phyloP scores from a whole-genome alignment of 1,140 invertebrate species.

The Choristoneura fumiferana region DNA sequence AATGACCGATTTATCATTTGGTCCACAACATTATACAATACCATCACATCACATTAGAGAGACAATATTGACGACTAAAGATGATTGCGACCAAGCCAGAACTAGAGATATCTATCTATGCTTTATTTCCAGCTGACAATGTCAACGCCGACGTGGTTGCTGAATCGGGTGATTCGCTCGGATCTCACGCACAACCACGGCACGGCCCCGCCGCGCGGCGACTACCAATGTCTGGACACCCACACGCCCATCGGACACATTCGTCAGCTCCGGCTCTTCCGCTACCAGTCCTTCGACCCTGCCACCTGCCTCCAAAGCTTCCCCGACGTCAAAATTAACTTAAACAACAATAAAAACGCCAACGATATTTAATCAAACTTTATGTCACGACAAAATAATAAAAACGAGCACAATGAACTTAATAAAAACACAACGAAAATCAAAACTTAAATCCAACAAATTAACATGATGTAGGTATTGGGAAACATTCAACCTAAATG shows the following conservation, averaged over 20 bases:
- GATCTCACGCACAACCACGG: slow-evolving; percentile 65
- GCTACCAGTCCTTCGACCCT: slow-evolving; percentile 63
- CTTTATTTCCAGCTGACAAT: slow-evolving; percentile 54
- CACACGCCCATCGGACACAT: slow-evolving; percentile 70
- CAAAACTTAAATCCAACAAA: slow-evolving; percentile 18
- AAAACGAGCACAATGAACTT: slow-evolving; percentile 13
- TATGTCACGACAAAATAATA: slow-evolving; percentile 17
- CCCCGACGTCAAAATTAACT: slow-evolving; percentile 35
- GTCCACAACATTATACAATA: too few species aligned
- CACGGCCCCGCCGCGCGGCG: slow-evolving; percentile 59
- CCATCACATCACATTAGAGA: too few species aligned
- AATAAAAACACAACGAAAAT: slow-evolving; percentile 4
- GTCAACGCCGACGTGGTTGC: slow-evolving; percentile 49
- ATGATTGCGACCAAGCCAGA: too few species aligned
- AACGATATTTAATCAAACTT: slow-evolving; percentile 34
- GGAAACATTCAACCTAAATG: too few species aligned
- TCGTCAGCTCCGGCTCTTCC: slow-evolving; percentile 50
- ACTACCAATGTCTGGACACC: slow-evolving; percentile 64
- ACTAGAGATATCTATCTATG: not conserved
- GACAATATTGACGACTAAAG: too few species aligned
- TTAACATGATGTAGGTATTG: not conserved
- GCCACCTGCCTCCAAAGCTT: slow-evolving; percentile 58
- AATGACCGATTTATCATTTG: too few species aligned
- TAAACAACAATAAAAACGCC: slow-evolving; percentile 22
- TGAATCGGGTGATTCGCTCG: slow-evolving; percentile 63